These are phyloP conservation scores for Caenorhabditis brenneri DNA, from an alignment of 1,140 invertebrate genomes.

Conservation along the genomic window DNA sequence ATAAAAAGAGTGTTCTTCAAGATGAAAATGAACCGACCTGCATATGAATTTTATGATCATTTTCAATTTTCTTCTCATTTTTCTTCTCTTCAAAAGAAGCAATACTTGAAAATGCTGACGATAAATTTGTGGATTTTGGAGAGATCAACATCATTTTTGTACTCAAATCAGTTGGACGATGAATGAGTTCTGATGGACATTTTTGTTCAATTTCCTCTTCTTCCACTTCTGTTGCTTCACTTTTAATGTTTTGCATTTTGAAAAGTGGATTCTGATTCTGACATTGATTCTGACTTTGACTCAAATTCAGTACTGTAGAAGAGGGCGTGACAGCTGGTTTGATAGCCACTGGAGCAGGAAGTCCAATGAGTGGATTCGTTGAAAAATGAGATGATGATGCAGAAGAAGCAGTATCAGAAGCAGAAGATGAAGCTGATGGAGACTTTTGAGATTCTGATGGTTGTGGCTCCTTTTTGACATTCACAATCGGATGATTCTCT, in stretches of 20 bases:
- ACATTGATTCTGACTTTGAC: constrained; percentile 30
- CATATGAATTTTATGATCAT: constrained; percentile 45
- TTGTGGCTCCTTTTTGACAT: neutral
- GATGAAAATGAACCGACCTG: constrained; percentile 26
- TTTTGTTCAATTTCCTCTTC: constrained; percentile 35
- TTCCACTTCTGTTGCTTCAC: constrained; percentile 28
- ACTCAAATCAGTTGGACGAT: constrained; percentile 23
- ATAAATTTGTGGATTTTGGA: neutral
- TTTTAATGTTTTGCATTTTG: constrained; percentile 19
- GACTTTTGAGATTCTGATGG: constrained; percentile 44
- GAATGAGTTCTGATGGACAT: neutral
- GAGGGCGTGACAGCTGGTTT: neutral
- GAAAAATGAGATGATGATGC: constrained; percentile 43
- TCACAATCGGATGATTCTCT: neutral
- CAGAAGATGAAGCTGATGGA: constrained; percentile 45
- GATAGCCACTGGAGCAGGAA: constrained; percentile 42
- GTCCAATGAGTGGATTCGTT: constrained; percentile 40
- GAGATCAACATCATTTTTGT: neutral
- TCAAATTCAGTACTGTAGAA: neutral
- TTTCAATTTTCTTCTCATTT: constrained; percentile 1
- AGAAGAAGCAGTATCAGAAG: constrained; percentile 50
- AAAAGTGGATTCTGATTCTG: constrained; percentile 22
- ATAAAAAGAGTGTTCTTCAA: neutral
- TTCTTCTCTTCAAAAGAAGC: neutral
- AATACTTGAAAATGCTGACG: constrained; percentile 38